Evolutionary conservation across 1,140 invertebrate species (phyloP), one percentile per base, ranked within the genome.

Genomic region (Sarcophaga peregrina): DNA sequence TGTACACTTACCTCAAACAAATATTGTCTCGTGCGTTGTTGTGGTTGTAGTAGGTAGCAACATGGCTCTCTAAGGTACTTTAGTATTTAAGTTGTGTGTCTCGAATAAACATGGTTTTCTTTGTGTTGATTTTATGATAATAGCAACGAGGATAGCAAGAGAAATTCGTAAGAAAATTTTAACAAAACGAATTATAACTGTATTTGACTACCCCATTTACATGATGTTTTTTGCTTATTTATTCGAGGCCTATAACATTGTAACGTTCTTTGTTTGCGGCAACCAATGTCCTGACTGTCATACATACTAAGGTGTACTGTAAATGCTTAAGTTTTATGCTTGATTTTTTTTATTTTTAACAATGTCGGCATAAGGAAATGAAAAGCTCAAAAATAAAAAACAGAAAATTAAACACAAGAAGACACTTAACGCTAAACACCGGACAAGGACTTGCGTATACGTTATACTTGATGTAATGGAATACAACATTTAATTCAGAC

Each of bases 401-500:
- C 13, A 58, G 5, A 68, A 20, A 68, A 68, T 68, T 20, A 68
- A 68, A 68, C n/a, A 68, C 62, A 20, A 68, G n/a, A 68, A 68
- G 62, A 25, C n/a, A 68, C 15, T 68, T 25, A 5, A 17, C 17
- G n/a, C 62, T 20, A 68, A 68, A 9, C 58, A 6, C 20, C 17
- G 0, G 62, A 68, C 17, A 68, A 20, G 20, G 62, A 25, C 62
- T 68, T 8, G 20, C 62, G n/a, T 68, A 7, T 68, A 15, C 62
- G 17, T 68, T 68, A 68, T n/a, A 68, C 62, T 68, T 68, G 62
- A 68, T 20, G 17, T 25, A 68, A 68, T 68, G 20, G 20, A 68
- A 68, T 7, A 8, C 17, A 20, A 68, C 62, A 7, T 68, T 9
- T 8, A 25, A 68, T n/a, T 37, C 25, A 37, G 25, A 37, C 25